These are phyloP conservation scores for Campylomormyrus numenius DNA, from an alignment of 2,113 vertebrate species.

Conservation along the genomic window DNA sequence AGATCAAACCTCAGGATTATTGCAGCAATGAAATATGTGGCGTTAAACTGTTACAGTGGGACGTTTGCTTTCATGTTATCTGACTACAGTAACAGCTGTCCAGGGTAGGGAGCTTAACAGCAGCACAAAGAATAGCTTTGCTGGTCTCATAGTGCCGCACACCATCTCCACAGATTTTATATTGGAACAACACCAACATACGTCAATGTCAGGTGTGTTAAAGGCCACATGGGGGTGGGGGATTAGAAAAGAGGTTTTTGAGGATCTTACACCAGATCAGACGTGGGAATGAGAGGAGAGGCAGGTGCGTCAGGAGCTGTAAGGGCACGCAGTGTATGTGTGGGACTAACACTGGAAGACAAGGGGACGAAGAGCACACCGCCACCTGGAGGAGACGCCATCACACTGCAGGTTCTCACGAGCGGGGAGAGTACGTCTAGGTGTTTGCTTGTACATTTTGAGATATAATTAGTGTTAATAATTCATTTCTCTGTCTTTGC, in stretches of 20 bases:
- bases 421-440: not conserved
- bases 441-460: not conserved
- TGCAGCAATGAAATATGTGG: not conserved
- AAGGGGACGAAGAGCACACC: not conserved
- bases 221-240: conserved; percentile 32
- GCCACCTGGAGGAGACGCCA: not conserved
- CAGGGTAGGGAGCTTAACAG: not conserved
- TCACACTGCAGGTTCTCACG: not conserved
- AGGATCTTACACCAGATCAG: conserved; percentile 53
- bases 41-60: not conserved
- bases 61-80: not conserved
- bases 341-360: not conserved
- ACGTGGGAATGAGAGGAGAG: conserved; percentile 32
- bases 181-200: not conserved
- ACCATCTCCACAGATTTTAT: not conserved
- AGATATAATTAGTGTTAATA: not conserved
- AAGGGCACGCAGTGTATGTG: not conserved
- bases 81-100: not conserved
- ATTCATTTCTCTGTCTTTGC: not conserved
- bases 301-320: not conserved
- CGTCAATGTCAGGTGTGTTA: not conserved
- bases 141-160: not conserved
- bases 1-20: conserved; percentile 9
- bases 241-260: conserved; percentile 31
- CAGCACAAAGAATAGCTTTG: not conserved